Base-by-base conservation (phyloP, 2,888 invertebrate species). In the Acleris emargana region DNA sequence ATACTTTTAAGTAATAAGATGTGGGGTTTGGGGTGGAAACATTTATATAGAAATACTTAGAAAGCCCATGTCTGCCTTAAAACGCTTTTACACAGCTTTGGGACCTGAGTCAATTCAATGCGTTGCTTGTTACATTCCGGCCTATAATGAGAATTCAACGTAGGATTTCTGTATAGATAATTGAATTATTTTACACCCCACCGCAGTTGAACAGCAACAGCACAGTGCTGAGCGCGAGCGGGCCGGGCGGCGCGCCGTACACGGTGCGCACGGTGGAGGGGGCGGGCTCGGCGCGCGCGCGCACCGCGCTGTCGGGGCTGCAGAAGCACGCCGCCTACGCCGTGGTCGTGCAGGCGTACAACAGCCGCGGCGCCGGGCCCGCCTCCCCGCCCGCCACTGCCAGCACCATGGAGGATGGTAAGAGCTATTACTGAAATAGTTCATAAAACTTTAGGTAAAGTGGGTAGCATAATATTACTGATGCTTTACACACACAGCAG, bases 321-420 rank as follows among this genome's bases (percentile, higher is more conserved):
- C 94, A 95, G 78, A 97, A 97, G 84, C 97, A 95, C 82, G 95
- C 97, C 1, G 94, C 95, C 6, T 97, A 97, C 79, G 96, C 95
- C 72, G 95, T 97, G 32, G 95, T 97, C 52, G 96, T 97, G 2
- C 97, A 97, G 87, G 97, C 97, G 25, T 97, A 97, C 81, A 97
- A 97, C 73, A 97, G 96, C 77, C 94, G 97, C 76, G 97, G 97
- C 25, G 96, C 97, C 53, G 97, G 97, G 0, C 97, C 97, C 1
- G 95, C 96, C 13, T 97, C 96, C 49, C 95, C 96, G 66, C 96
- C 97, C 45, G 95, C 96, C 54, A 95, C 95, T 57, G 95, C 96
- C 5, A 95, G 96, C 75, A 97, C 97, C 62, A 94, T 96, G 88
- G 97, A 97, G 93, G 97, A 97, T 88, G 96, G 96, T 96, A 83